Evolutionary conservation across 2,888 invertebrate genomes (phyloP).

Genomic region (Heterodera filipjevi): DNA sequence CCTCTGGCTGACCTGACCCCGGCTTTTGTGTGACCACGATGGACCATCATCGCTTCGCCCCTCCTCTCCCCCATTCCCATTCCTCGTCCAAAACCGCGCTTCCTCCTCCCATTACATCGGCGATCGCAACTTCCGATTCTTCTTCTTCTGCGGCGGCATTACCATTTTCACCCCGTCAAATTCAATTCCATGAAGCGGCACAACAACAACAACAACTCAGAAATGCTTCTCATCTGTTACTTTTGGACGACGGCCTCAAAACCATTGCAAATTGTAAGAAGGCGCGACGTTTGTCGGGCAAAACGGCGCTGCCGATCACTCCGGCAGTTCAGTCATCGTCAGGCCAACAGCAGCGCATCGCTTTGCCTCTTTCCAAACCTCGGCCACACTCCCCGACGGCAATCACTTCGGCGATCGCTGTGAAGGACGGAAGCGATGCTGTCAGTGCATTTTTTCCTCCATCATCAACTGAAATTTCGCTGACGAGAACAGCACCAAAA

Average conservation of each 20-base stretch:
- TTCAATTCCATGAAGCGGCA: not conserved
- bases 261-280: not conserved
- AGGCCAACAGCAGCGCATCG: not conserved
- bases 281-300: not conserved
- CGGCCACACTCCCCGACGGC: not conserved
- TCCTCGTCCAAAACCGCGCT: slow-evolving; percentile 2
- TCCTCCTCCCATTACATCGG: not conserved
- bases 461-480: not conserved
- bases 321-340: not conserved
- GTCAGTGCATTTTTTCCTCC: not conserved
- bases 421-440: not conserved
- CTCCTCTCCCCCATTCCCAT: slow-evolving; percentile 3
- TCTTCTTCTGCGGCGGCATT: not conserved
- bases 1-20: slow-evolving; percentile 10
- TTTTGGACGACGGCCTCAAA: not conserved
- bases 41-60: slow-evolving; percentile 8
- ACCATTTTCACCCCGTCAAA: not conserved
- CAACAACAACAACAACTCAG: not conserved
- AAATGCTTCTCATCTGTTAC: not conserved
- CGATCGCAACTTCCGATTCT: not conserved
- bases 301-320: not conserved
- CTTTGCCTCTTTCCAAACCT: not conserved
- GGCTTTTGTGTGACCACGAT: slow-evolving; percentile 9
- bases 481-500: not conserved
- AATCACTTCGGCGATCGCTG: not conserved